These are phyloP conservation scores for Suillia variegata DNA, from an alignment of 2,888 invertebrate species.

Conservation along the genomic window DNA sequence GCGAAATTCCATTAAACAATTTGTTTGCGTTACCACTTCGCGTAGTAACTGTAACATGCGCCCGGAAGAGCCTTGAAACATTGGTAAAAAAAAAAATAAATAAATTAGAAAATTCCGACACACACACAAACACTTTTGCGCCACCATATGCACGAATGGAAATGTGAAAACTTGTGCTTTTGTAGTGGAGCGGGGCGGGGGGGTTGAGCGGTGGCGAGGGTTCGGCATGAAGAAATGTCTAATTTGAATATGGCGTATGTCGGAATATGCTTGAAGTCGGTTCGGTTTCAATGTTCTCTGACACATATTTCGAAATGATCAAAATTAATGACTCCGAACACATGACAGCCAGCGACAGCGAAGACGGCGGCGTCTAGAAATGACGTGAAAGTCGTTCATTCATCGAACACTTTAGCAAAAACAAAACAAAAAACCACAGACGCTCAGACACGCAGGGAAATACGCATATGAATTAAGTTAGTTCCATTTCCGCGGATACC, in stretches of 20 bases:
- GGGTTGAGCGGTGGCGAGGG: conserved; percentile 16
- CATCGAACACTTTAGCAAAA: conserved; percentile 7
- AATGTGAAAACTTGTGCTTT: conserved; percentile 10
- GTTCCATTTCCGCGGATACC: not conserved
- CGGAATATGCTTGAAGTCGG: conserved; percentile 25
- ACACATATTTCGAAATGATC: conserved; percentile 52
- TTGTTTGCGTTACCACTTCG: conserved; percentile 30
- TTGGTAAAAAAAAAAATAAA: conserved; percentile 55
- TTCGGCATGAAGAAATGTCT: conserved; percentile 37
- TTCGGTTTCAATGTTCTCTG: conserved; percentile 34
- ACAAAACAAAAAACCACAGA: too few relatives aligned
- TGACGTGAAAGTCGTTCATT: conserved; percentile 19
- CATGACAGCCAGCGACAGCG: conserved; percentile 16
- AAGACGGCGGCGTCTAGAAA: conserved; percentile 7
- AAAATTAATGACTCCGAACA: conserved; percentile 52
- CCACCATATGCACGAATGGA: conserved; percentile 33
- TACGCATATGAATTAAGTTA: not conserved
- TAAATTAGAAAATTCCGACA: conserved; percentile 60
- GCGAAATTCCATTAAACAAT: conserved; percentile 46
- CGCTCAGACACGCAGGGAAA: not conserved
- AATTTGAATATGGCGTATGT: conserved; percentile 43
- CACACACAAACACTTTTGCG: too few relatives aligned
- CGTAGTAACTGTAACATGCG: conserved; percentile 5
- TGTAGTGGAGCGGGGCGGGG: conserved; percentile 15
- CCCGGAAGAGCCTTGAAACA: conserved; percentile 53